Evolutionary conservation across 92 coral and sea anemone genomes (phyloP).

Genomic region (Isaurus tuberculatus): DNA sequence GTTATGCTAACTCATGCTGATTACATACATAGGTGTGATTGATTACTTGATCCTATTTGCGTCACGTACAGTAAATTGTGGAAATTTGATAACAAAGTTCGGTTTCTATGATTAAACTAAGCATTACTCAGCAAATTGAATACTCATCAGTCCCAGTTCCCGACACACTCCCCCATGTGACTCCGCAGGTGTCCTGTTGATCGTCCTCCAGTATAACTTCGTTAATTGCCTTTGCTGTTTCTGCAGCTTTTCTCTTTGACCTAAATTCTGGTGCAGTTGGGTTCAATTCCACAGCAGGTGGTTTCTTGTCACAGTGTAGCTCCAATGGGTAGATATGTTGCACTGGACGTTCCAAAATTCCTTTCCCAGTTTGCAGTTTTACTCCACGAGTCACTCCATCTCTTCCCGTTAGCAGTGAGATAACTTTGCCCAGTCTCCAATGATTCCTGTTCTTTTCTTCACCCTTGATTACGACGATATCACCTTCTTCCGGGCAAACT

Average conservation of each 20-base stretch:
- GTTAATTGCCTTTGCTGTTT: slow-evolving; percentile 25
- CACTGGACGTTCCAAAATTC: slow-evolving; percentile 25
- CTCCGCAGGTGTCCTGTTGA: slow-evolving; percentile 11
- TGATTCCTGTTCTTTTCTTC: slow-evolving; percentile 35
- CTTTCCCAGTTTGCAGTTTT: slow-evolving; percentile 34
- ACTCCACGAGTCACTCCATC: slow-evolving; percentile 27
- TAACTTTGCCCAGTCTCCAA: slow-evolving; percentile 46
- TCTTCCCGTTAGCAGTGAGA: slow-evolving; percentile 18
- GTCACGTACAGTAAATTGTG: too few species aligned
- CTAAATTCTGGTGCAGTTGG: slow-evolving; percentile 23
- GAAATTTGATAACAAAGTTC: background rate
- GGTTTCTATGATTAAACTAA: background rate
- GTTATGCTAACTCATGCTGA: too few species aligned
- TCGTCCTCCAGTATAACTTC: slow-evolving; percentile 9
- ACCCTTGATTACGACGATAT: slow-evolving; percentile 36
- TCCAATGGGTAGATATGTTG: slow-evolving; percentile 52
- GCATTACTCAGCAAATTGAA: background rate
- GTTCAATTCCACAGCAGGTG: background rate
- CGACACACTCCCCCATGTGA: slow-evolving; percentile 6
- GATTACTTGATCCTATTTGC: too few species aligned
- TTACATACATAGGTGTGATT: too few species aligned
- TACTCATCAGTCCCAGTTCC: background rate
- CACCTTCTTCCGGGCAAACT: slow-evolving; percentile 27
- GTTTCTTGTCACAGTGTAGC: slow-evolving; percentile 9
- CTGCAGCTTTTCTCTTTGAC: slow-evolving; percentile 13